Evolutionary conservation across 37 sponge, comb jelly and placozoan species (phyloP), one percentile per base, ranked within the genome.

Genomic region (Theonella swinhoei): DNA sequence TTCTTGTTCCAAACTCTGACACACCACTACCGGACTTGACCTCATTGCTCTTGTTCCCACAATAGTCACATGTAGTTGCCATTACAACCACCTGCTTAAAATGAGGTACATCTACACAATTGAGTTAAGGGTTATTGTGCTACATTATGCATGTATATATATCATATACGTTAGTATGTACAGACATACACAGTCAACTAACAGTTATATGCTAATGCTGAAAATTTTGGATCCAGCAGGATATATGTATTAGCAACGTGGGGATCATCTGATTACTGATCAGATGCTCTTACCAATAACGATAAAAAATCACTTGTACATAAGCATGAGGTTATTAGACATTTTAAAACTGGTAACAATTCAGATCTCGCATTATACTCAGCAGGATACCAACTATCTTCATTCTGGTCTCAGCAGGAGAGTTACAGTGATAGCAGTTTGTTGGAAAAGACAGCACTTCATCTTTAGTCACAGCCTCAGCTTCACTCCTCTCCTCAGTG

Each of bases 41-140:
- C 65, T 98, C 99, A 80, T 92, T 96, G 43, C 86, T 84, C 40
- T 62, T 62, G 37, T 81, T 85, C 19, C 99, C 99, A 89, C 99
- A 98, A 30, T 61, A 63, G 31, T 96, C 95, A 86, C 99, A 98
- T 20, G 59, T 80, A 4, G 86, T 78, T 4, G 99, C 99, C 99
- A 98, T 98, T 35, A 98, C 59, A 11, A 97, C 62, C 28, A 97
- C 97, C 43, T 94, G 77, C 70, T 97, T 97, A 76, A 97, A 97
- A 68, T 89, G 81, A 3, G 97, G 97, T 37, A 97, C 87, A 37
- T 89, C 95, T 94, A 35, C 17, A 43, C 8, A 54, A 24, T 25
- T 66, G 8, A 24, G 28, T 7, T 66, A 24, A 24, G 28, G n/a
- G 17, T n/a, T 28, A 66, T 24, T 24, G n/a, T n/a, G n/a, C n/a